phyloP scores from a whole-genome alignment of 2,888 invertebrate species.

The Spisula subtruncata region DNA sequence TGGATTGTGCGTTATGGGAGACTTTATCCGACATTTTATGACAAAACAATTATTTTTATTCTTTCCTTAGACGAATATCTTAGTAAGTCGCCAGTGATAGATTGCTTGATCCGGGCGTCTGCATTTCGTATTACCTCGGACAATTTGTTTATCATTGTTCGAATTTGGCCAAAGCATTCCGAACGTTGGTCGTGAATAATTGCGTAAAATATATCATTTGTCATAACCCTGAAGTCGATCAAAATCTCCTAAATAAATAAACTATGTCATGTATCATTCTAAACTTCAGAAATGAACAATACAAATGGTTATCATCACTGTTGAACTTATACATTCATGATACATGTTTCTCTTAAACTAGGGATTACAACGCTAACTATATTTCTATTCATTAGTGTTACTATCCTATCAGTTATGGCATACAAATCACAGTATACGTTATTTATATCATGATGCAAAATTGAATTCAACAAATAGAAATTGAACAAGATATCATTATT shows the following conservation, averaged over 20 bases:
- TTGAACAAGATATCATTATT: no score
- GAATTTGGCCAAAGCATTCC: background rate
- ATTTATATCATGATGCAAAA: no score
- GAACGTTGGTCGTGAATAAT: background rate
- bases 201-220: background rate
- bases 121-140: slow-evolving; percentile 6
- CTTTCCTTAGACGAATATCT: background rate
- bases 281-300: background rate
- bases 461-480: no score
- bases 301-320: background rate
- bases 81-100: slow-evolving; percentile 3
- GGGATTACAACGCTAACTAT: no score
- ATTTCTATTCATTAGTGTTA: no score
- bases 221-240: background rate
- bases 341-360: no score
- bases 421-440: no score
- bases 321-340: no score
- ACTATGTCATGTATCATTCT: background rate
- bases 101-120: slow-evolving; percentile 2
- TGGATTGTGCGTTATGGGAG: background rate
- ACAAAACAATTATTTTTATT: slow-evolving; percentile 22
- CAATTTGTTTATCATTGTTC: background rate
- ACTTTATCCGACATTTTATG: slow-evolving; percentile 24
- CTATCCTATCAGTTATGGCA: no score
- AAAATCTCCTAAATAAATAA: slow-evolving; percentile 6